Percentiles rank a stretch among this genome's conserved stretches.
These are phyloP conservation scores for Limonius californicus DNA, from an alignment of 1,140 invertebrate species.

Conservation along the genomic window DNA sequence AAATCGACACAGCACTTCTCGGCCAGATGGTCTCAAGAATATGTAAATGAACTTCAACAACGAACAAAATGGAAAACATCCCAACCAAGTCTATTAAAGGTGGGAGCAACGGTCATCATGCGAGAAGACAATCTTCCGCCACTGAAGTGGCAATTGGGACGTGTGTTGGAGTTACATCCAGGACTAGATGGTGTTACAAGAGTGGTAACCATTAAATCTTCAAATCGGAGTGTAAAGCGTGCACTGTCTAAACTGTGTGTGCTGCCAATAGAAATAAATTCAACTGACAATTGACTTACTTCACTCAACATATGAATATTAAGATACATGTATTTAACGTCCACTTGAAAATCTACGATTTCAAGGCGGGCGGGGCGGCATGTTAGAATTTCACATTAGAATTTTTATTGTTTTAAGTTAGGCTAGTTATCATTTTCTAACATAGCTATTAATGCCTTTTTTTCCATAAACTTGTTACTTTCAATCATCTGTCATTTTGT, in stretches of 20 bases:
- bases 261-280: conserved; percentile 7
- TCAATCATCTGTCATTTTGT: too few species aligned
- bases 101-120: conserved; percentile 11
- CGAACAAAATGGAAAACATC: conserved; percentile 12
- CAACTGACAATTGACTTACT: too few species aligned
- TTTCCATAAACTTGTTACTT: too few species aligned
- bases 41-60: conserved; percentile 20
- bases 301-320: too few species aligned
- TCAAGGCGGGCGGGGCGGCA: too few species aligned
- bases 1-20: conserved; percentile 18
- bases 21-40: conserved; percentile 24
- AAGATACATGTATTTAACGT: too few species aligned
- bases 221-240: conserved; percentile 9
- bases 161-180: conserved; percentile 34
- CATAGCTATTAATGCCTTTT: too few species aligned
- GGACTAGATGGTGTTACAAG: conserved; percentile 35
- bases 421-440: too few species aligned
- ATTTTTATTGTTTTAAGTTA: too few species aligned
- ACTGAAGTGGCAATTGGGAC: conserved; percentile 40
- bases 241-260: conserved; percentile 11
- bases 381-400: too few species aligned
- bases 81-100: not conserved
- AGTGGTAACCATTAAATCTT: conserved; percentile 31
- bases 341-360: too few species aligned
- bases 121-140: conserved; percentile 29